These are phyloP conservation scores for Marmota flaviventris DNA, from an alignment of 2,113 vertebrate species.

Conservation along the genomic window DNA sequence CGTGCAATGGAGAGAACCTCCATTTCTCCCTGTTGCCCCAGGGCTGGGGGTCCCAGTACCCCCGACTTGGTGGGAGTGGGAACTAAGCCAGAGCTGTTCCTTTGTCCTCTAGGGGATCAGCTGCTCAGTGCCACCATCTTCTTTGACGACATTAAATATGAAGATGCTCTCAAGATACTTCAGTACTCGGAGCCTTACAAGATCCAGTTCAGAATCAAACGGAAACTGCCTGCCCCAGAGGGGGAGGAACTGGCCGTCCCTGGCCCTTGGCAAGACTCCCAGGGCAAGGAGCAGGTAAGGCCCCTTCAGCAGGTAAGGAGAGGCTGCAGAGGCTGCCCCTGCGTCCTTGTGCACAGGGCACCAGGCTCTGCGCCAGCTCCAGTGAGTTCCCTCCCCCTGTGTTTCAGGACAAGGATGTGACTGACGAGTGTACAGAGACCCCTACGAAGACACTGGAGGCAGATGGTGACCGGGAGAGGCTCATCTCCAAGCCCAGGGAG, in stretches of 20 bases:
- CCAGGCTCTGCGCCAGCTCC: accelerated
- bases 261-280: accelerated
- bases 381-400: accelerated
- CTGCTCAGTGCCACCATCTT: constrained; percentile 96
- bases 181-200: constrained; percentile 96
- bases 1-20: accelerated
- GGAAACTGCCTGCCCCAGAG: constrained; percentile 86
- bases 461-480: constrained; percentile 85
- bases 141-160: constrained; percentile 96
- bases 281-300: constrained; percentile 47
- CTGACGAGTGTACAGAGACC: constrained; percentile 65
- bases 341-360: accelerated
- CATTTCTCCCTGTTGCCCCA: no score
- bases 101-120: constrained; percentile 93
- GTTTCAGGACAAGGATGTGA: background rate
- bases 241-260: constrained; percentile 66
- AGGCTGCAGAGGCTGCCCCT: background rate
- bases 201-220: constrained; percentile 94
- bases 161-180: constrained; percentile 97
- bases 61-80: accelerated
- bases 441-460: constrained; percentile 78
- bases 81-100: accelerated
- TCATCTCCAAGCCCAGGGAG: constrained; percentile 81
- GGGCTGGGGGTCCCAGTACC: no score
- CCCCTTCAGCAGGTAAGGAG: accelerated